Evolutionary conservation across 2,888 invertebrate species (phyloP).

Genomic region (Trichopoda pennipes): DNA sequence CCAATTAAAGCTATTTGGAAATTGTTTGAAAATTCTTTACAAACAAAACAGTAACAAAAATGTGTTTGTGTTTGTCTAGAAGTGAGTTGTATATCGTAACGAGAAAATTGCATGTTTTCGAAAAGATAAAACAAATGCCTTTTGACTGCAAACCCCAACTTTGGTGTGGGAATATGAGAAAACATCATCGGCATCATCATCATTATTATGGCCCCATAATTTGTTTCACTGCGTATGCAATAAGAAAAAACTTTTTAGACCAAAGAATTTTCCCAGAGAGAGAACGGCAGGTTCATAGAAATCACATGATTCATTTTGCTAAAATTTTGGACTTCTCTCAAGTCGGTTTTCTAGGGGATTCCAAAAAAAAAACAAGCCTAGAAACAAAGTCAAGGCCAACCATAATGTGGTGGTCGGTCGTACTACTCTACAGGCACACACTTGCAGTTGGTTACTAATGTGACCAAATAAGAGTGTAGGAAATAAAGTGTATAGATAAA

Average conservation of each 20-base stretch:
- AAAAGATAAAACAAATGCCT: conserved; percentile 59
- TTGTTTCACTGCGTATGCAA: conserved; percentile 22
- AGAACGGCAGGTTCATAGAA: conserved; percentile 19
- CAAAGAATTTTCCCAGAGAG: conserved; percentile 23
- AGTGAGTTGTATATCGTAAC: conserved; percentile 30
- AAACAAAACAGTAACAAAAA: conserved; percentile 5
- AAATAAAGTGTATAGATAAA: conserved; percentile 48
- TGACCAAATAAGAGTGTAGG: conserved; percentile 55
- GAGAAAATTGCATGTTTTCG: conserved; percentile 57
- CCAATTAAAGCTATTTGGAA: conserved; percentile 33
- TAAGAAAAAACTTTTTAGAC: conserved; percentile 40
- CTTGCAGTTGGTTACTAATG: conserved; percentile 55
- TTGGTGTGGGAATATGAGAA: neutral
- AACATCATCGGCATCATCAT: conserved; percentile 6
- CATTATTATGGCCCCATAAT: conserved; percentile 14
- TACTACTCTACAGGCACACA: conserved; percentile 5
- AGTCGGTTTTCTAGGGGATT: conserved; percentile 8
- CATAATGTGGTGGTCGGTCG: conserved; percentile 68
- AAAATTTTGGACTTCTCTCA: neutral
- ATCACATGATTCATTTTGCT: conserved; percentile 53
- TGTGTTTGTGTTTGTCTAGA: neutral
- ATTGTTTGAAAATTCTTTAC: conserved; percentile 30
- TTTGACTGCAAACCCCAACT: conserved; percentile 57
- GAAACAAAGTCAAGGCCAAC: conserved; percentile 72
- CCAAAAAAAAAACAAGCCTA: conserved; percentile 45